A percentile compares a stretch with the other conserved stretches of the same genome.
These are phyloP conservation scores for Meloidogyne hapla DNA, from an alignment of 1,140 invertebrate species.

Conservation along the genomic window DNA sequence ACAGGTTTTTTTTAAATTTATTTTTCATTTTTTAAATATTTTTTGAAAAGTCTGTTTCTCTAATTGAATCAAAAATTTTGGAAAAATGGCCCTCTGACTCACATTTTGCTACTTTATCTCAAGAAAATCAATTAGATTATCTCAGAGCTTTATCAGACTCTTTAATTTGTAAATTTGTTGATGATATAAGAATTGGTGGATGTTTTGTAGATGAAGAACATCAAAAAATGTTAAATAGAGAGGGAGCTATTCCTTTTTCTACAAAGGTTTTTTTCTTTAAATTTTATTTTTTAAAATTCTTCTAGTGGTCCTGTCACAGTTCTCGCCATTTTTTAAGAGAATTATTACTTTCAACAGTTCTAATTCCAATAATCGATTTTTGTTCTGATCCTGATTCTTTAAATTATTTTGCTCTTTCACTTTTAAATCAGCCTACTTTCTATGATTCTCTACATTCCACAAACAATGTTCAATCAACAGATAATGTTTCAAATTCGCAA, in stretches of 20 bases:
- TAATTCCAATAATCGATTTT: constrained; percentile 43
- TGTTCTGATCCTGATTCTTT: constrained; percentile 48
- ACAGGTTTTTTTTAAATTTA: neutral
- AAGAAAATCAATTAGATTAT: constrained; percentile 43
- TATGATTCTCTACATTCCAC: neutral
- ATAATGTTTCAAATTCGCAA: neutral
- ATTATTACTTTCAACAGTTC: constrained; percentile 39
- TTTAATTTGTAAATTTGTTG: constrained; percentile 37
- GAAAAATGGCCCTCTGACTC: constrained; percentile 32
- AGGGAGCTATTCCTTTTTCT: constrained; percentile 1
- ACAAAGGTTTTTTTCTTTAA: neutral
- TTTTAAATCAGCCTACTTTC: neutral
- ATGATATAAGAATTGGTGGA: constrained; percentile 44
- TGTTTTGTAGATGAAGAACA: constrained; percentile 42
- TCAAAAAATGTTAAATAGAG: constrained; percentile 8
- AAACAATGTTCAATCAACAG: neutral
- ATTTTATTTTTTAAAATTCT: neutral
- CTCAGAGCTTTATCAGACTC: constrained; percentile 42
- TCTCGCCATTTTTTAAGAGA: constrained; percentile 54
- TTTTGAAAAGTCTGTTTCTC: constrained; percentile 18
- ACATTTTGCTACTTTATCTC: constrained; percentile 42
- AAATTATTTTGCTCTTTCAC: constrained; percentile 38
- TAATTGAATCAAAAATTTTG: constrained; percentile 31
- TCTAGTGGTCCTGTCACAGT: constrained; percentile 46
- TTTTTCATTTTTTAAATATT: neutral